Evolutionary conservation across 2,888 invertebrate species (phyloP).

Genomic region (Yponomeuta plumbellus): DNA sequence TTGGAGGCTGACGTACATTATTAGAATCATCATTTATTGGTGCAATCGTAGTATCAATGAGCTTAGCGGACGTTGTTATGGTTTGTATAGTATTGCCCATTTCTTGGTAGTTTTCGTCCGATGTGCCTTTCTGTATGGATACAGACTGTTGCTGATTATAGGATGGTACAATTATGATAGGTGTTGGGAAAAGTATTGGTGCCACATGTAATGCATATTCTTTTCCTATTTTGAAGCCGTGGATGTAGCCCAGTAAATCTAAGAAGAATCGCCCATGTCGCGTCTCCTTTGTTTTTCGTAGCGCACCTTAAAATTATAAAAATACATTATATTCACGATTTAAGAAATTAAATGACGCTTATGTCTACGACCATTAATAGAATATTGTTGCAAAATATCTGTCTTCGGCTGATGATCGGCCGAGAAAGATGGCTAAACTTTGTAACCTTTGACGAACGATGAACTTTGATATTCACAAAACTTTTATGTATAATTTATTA

Average conservation of each 20-base stretch:
- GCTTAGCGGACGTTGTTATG: conserved; percentile 25
- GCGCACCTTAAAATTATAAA: conserved; percentile 26
- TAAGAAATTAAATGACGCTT: too few species aligned
- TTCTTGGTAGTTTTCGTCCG: conserved; percentile 33
- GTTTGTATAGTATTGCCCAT: conserved; percentile 27
- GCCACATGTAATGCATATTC: conserved; percentile 31
- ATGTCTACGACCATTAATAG: too few species aligned
- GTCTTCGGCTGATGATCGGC: too few species aligned
- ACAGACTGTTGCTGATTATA: conserved; percentile 38
- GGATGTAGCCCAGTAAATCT: conserved; percentile 34
- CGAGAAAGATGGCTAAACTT: too few species aligned
- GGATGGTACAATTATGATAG: conserved; percentile 35
- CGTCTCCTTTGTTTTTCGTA: conserved; percentile 21
- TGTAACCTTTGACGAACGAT: too few species aligned
- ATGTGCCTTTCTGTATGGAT: conserved; percentile 29
- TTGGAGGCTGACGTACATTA: not conserved
- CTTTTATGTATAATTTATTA: too few species aligned
- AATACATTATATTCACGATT: not conserved
- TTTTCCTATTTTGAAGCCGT: conserved; percentile 35
- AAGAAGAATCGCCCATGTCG: conserved; percentile 29
- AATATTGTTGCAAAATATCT: too few species aligned
- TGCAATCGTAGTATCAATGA: conserved; percentile 20
- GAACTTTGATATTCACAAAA: too few species aligned
- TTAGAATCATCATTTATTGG: conserved; percentile 12
- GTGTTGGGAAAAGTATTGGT: conserved; percentile 32